phyloP scores from a whole-genome alignment of 1,140 invertebrate genomes.

The Oncopodura yosiiana region DNA sequence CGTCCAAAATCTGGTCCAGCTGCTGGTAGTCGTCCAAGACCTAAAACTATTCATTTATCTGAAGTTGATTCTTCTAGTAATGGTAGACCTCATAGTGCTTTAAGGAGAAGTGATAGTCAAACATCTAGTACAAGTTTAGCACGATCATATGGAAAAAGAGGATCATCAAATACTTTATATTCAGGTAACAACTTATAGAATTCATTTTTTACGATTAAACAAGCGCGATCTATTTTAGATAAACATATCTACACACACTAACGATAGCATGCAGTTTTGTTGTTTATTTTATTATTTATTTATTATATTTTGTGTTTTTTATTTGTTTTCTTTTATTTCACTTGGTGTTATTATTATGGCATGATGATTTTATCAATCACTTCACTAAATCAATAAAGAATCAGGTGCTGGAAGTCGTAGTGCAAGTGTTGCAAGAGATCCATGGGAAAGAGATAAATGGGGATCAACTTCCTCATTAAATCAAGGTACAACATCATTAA shows the following conservation, averaged over 20 bases:
- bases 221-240: background rate
- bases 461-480: constrained; percentile 34
- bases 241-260: background rate
- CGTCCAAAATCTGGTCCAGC: constrained; percentile 28
- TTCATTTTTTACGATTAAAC: background rate
- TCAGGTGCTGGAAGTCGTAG: constrained; percentile 10
- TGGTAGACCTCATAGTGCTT: constrained; percentile 19
- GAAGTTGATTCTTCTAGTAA: constrained; percentile 55
- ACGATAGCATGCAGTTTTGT: background rate
- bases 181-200: constrained; percentile 12
- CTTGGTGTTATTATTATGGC: constrained; percentile 7
- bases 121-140: constrained; percentile 31
- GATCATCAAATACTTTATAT: constrained; percentile 31
- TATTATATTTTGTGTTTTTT: background rate
- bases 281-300: background rate
- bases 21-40: constrained; percentile 52
- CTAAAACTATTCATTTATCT: constrained; percentile 65
- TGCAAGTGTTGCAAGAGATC: constrained; percentile 25
- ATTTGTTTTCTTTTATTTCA: constrained; percentile 15
- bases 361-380: constrained; percentile 11
- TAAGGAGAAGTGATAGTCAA: constrained; percentile 35
- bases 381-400: too few species aligned
- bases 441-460: constrained; percentile 34
- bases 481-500: constrained; percentile 25
- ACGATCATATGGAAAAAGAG: constrained; percentile 26